Conservation (phyloP, 2,888 invertebrate genomes). For the Lutraria lutraria region DNA sequence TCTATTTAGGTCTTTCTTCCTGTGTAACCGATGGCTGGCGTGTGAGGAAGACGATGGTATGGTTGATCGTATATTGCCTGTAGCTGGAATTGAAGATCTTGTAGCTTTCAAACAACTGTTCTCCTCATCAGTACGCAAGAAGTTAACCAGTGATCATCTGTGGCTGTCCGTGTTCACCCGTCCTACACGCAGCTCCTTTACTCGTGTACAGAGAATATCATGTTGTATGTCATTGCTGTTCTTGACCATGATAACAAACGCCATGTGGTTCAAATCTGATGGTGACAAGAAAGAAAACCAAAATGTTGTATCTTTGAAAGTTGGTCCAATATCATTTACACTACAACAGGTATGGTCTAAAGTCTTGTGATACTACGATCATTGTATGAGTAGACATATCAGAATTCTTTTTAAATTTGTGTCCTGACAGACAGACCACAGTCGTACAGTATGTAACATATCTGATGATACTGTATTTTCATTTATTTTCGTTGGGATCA, state of each 20-base stretch:
- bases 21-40: conserved; percentile 86
- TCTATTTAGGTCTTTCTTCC: conserved; percentile 83
- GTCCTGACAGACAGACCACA: not conserved
- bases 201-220: conserved; percentile 86
- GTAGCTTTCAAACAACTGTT: conserved; percentile 86
- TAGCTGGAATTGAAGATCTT: conserved; percentile 85
- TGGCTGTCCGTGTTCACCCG: conserved; percentile 86
- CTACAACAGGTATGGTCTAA: conserved; percentile 83
- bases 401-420: not conserved
- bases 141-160: conserved; percentile 86
- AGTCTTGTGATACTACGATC: too few relatives aligned
- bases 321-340: conserved; percentile 87
- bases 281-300: conserved; percentile 70
- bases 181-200: conserved; percentile 85
- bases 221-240: conserved; percentile 86
- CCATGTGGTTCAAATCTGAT: conserved; percentile 86
- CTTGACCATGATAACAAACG: conserved; percentile 87
- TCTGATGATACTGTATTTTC: too few relatives aligned
- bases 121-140: conserved; percentile 85
- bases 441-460: not conserved
- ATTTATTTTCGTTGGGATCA: too few relatives aligned
- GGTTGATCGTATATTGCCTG: conserved; percentile 86
- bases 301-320: conserved; percentile 81
- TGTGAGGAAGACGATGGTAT: conserved; percentile 86
- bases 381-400: not conserved